phyloP scores from a whole-genome alignment of 37 sponge, comb jelly and placozoan genomes.

The Cliona cf. orientalis region DNA sequence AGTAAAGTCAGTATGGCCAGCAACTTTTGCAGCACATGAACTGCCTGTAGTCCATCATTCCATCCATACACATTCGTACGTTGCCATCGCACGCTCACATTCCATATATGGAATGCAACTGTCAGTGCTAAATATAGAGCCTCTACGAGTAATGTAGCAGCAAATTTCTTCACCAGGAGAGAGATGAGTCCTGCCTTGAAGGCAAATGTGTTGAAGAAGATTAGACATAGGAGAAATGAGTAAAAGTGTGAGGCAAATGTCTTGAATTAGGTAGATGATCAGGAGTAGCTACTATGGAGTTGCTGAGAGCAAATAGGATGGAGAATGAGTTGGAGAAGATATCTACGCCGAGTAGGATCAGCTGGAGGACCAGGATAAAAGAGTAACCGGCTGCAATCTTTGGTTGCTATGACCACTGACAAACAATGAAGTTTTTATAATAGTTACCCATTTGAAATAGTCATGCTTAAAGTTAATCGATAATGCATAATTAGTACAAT shows the following conservation, averaged over 20 bases:
- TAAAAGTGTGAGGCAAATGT: slow-evolving; percentile 40
- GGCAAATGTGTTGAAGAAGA: slow-evolving; percentile 89
- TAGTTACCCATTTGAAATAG: too few species aligned
- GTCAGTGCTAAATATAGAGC: slow-evolving; percentile 70
- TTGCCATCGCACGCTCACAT: slow-evolving; percentile 50
- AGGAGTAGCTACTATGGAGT: slow-evolving; percentile 44
- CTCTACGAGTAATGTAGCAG: slow-evolving; percentile 54
- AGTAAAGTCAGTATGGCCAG: slow-evolving; percentile 79
- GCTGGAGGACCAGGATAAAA: slow-evolving; percentile 35
- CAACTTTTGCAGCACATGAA: slow-evolving; percentile 73
- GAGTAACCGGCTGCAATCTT: slow-evolving; percentile 34
- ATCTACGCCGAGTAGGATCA: slow-evolving; percentile 61
- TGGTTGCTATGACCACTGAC: neutral
- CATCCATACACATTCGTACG: slow-evolving; percentile 36
- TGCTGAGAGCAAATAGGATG: slow-evolving; percentile 22
- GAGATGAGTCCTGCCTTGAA: slow-evolving; percentile 88
- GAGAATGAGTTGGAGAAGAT: slow-evolving; percentile 65
- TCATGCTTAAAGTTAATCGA: too few species aligned
- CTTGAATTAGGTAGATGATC: slow-evolving; percentile 77
- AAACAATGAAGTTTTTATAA: neutral
- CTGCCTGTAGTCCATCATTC: slow-evolving; percentile 60
- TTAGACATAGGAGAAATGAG: slow-evolving; percentile 67
- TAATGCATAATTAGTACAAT: too few species aligned
- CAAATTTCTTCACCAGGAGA: slow-evolving; percentile 75
- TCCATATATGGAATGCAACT: slow-evolving; percentile 82